These are phyloP conservation scores for Brachylomia viminalis DNA, from an alignment of 2,888 invertebrate genomes.

Conservation along the genomic window DNA sequence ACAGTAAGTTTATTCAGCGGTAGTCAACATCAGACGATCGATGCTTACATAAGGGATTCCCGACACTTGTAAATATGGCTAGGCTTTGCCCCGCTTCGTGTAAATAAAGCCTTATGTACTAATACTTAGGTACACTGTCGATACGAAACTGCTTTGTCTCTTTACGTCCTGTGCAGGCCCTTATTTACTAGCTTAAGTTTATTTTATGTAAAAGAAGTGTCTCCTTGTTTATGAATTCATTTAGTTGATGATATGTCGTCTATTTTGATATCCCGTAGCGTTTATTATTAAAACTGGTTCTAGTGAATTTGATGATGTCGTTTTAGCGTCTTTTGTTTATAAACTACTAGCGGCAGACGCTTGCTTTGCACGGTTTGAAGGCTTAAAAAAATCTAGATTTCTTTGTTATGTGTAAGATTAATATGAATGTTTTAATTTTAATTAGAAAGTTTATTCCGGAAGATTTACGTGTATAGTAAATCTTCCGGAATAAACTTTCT, in stretches of 20 bases:
- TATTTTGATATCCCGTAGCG: background rate
- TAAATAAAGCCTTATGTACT: conserved; percentile 55
- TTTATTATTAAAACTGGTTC: background rate
- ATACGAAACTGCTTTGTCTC: conserved; percentile 35
- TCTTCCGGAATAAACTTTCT: background rate
- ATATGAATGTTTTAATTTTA: background rate
- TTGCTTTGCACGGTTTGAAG: background rate
- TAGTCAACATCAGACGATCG: conserved; percentile 26
- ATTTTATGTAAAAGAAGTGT: background rate
- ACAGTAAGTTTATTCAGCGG: conserved; percentile 3
- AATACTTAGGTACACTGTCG: conserved; percentile 22
- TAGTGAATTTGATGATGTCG: background rate
- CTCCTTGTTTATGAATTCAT: background rate
- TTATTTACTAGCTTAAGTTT: background rate
- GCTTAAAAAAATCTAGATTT: background rate
- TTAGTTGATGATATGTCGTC: background rate
- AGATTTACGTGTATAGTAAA: too few species aligned
- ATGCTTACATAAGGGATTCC: conserved; percentile 50
- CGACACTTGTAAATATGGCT: conserved; percentile 47
- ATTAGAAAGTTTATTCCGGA: too few species aligned
- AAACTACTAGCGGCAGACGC: too few species aligned
- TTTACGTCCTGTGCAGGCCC: background rate
- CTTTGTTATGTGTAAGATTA: background rate
- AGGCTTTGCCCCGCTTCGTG: conserved; percentile 22
- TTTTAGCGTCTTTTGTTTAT: background rate